Conservation (phyloP, 2,113 vertebrate species). For the Nothoprocta perdicaria region DNA sequence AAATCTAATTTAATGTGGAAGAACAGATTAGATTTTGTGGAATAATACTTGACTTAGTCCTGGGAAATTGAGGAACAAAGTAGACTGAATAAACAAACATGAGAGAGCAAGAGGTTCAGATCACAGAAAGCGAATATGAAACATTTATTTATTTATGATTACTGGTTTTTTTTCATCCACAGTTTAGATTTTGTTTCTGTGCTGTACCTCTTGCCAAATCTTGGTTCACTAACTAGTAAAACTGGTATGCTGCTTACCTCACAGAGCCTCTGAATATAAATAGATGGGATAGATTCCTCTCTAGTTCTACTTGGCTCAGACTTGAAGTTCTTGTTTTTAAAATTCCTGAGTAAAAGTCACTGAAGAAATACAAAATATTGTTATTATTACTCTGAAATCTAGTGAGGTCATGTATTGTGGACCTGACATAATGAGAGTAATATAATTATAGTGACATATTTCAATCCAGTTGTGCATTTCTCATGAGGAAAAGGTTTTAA, state of each 20-base stretch:
- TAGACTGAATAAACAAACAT: not conserved
- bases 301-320: not conserved
- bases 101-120: not conserved
- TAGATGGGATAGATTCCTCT: not conserved
- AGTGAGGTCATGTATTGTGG: not conserved
- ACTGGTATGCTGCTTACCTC: not conserved
- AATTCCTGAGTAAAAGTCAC: not conserved
- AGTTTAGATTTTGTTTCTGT: not conserved
- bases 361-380: not conserved
- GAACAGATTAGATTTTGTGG: not conserved
- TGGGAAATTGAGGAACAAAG: not conserved
- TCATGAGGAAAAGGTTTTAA: not conserved
- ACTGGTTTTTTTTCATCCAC: not conserved
- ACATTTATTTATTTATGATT: not conserved
- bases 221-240: not conserved
- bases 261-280: not conserved
- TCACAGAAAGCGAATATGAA: not conserved
- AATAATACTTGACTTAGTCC: not conserved
- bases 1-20: constrained; percentile 8
- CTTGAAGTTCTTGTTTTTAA: not conserved
- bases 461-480: not conserved
- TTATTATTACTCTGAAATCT: not conserved
- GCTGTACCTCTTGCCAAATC: not conserved
- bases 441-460: not conserved
- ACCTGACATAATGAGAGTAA: not conserved